Conservation (phyloP, 2,113 vertebrate species). For the Lamprotornis superbus region DNA sequence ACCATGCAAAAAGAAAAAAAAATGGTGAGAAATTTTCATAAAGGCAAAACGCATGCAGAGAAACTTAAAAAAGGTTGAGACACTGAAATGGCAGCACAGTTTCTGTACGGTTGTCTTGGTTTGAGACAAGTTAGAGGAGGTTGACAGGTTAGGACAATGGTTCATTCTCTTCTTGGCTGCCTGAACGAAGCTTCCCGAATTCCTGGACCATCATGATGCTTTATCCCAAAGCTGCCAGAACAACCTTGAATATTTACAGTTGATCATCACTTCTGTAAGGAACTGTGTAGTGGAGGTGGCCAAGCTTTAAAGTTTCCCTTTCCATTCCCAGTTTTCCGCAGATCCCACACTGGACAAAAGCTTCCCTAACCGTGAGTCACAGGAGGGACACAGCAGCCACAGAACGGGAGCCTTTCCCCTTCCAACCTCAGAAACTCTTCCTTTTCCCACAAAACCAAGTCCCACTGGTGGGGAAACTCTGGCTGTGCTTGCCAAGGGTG, state of each 20-base stretch:
- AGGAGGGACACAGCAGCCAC: neutral
- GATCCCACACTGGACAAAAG: neutral
- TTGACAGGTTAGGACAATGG: neutral
- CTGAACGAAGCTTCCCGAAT: neutral
- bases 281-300: neutral
- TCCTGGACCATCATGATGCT: neutral
- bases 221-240: neutral
- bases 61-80: neutral
- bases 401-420: neutral
- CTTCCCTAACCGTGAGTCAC: neutral
- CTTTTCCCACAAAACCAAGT: neutral
- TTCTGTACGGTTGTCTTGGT: neutral
- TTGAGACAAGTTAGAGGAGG: neutral
- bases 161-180: neutral
- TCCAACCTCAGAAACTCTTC: neutral
- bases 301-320: neutral
- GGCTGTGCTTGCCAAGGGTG: neutral
- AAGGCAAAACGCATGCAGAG: neutral
- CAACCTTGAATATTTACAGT: neutral
- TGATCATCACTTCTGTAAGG: neutral
- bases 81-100: neutral
- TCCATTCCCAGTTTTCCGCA: neutral
- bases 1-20: neutral
- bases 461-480: neutral
- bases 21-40: neutral